These are phyloP conservation scores for Halocynthia aurantium DNA, from an alignment of 23 tunicate species.

Conservation along the genomic window DNA sequence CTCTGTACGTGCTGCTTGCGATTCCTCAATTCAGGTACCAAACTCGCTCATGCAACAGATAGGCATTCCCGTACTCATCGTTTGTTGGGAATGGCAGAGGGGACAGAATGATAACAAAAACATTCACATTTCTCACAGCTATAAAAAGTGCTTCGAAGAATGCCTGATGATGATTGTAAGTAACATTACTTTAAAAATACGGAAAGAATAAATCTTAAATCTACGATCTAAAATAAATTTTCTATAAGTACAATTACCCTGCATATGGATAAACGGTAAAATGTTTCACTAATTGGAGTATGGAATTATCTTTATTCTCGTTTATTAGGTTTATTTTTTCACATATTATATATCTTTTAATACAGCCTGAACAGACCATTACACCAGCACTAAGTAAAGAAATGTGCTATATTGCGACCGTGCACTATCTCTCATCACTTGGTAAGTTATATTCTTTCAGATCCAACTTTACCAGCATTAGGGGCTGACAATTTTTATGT, in stretches of 20 bases:
- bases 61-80: conserved; percentile 8
- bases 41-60: conserved; percentile 1
- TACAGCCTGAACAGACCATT: too few relatives aligned
- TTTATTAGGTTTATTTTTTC: too few relatives aligned
- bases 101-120: conserved; percentile 11
- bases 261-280: too few relatives aligned
- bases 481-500: too few relatives aligned
- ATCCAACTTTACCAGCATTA: too few relatives aligned
- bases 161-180: neutral
- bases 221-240: too few relatives aligned
- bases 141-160: conserved; percentile 18
- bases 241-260: too few relatives aligned
- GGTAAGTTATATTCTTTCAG: conserved; percentile 28
- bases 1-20: neutral
- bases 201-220: too few relatives aligned
- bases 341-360: too few relatives aligned
- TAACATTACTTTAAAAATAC: too few relatives aligned
- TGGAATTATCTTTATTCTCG: too few relatives aligned
- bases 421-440: conserved; percentile 45
- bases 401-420: conserved; percentile 24
- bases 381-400: conserved; percentile 1
- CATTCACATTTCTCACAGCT: conserved; percentile 12
- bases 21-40: conserved; percentile 14
- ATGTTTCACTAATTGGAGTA: too few relatives aligned
- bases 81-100: conserved; percentile 27